Base-by-base conservation (phyloP, 2,888 invertebrate genomes). In the Callimorpha dominula region DNA sequence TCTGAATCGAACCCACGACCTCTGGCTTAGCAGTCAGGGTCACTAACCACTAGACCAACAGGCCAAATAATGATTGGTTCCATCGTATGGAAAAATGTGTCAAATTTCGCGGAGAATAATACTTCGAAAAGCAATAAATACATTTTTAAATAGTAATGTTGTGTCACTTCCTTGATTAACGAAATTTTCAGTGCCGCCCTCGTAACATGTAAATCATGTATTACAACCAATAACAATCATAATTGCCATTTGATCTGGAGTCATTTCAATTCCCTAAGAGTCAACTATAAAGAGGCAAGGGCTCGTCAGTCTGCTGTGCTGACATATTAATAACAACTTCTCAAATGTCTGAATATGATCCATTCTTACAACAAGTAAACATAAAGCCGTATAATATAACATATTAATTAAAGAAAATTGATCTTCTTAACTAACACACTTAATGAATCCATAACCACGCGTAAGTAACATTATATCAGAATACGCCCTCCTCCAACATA, bases 361-460 rank as follows among this genome's bases (percentile, higher is more conserved):
- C n/a, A 46, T 17, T 65, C 43, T 12, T 46, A 42, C 67, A 68
- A 43, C 62, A 62, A 50, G 17, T 7, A 54, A 43, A 57, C 49
- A 57, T 60, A 49, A 74, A 76, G 43, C 72, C 66, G 68, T 46
- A 65, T 54, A 78, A 78, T 46, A 64, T 54, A 78, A 78, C 70
- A 60, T 68, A 76, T 64, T 81, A 75, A 75, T 79, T 76, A 50
- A 72, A 76, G 60, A 83, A 83, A 78, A 78, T 83, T 78, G 76
- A 78, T 75, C 73, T 76, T 72, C 54, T 57, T 74, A 77, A 68
- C 73, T 66, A 68, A 63, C 57, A 20, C 20, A 12, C 62, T 66
- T 71, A 76, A 81, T 73, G 70, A 81, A 77, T 81, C 81, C 67
- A 71, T 73, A 81, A 75, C 77, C 71, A 40, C 70, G 65, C 60